Base-by-base conservation (phyloP, 1,140 invertebrate genomes). In the Bicyclus anynana region DNA sequence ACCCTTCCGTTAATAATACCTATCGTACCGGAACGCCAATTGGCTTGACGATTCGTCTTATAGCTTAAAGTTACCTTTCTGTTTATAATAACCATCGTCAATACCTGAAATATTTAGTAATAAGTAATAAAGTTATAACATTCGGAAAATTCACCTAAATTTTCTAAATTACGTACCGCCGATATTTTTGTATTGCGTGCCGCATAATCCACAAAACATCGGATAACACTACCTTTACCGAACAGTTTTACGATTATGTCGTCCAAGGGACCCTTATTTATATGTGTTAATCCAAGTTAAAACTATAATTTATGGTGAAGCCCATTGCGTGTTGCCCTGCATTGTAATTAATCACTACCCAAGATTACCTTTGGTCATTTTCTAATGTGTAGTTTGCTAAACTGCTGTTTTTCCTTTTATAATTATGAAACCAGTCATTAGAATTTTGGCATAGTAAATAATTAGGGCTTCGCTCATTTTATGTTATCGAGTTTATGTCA, bases 281-380 rank as follows among this genome's bases (percentile, higher is more conserved):
- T 35, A 16, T 54, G 51, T 46, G 29, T 13, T 59, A 52, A 52
- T 52, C 49, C 27, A 44, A 40, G 29, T 59, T 47, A 59, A 52
- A 37, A 52, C 20, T 23, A 16, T 52, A 58, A 58, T 58, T 58
- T 52, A 59, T 52, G 50, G 17, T 44, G 12, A 47, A 14, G 29
- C 16, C 55, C 53, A 60, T 64, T 29, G 58, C 68, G 59, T 67
- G 62, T 62, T 59, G 21, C 53, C 17, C 18, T 64, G 69, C 63
- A 69, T 66, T 50, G 55, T 62, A 62, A 72, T 72, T 72, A 66
- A 69, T 72, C 69, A 72, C 61, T 67, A 61, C 17, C 42, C 63
- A 51, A 46, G 58, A 62, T 57, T 59, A 67, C 47, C 59, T 5
- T 40, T 17, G 17, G 13, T 9, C 37, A 40, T 2, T 17, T 17